These are phyloP conservation scores for Mimas tiliae DNA, from an alignment of 2,888 invertebrate genomes.

Conservation along the genomic window DNA sequence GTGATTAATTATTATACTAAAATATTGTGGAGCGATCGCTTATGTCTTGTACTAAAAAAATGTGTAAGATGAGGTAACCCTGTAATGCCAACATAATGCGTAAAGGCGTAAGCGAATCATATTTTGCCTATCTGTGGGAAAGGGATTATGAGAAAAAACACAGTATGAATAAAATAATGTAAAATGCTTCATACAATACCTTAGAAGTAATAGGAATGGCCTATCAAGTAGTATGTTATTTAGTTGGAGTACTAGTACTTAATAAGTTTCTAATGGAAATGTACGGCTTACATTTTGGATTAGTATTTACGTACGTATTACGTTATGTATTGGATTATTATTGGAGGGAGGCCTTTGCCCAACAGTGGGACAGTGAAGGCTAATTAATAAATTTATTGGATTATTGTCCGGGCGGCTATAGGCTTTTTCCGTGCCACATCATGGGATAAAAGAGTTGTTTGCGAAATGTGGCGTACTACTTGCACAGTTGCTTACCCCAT, in stretches of 20 bases:
- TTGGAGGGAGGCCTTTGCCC: too few species aligned
- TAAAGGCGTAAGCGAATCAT: slow-evolving; percentile 61
- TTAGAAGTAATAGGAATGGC: background rate
- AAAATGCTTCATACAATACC: background rate
- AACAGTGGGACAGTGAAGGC: too few species aligned
- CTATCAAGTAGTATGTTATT: background rate
- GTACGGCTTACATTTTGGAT: too few species aligned
- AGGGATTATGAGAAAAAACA: slow-evolving; percentile 51
- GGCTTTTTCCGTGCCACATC: too few species aligned
- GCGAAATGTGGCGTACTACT: too few species aligned
- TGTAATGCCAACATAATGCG: slow-evolving; percentile 46
- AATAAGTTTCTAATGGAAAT: too few species aligned
- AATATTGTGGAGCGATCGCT: slow-evolving; percentile 17
- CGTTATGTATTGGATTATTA: too few species aligned
- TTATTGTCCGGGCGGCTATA: too few species aligned
- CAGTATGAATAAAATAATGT: slow-evolving; percentile 8
- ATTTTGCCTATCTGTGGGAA: slow-evolving; percentile 61
- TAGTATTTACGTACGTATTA: too few species aligned
- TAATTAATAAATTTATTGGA: background rate
- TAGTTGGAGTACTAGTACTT: background rate
- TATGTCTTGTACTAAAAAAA: slow-evolving; percentile 27
- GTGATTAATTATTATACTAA: background rate
- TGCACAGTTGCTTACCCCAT: too few species aligned
- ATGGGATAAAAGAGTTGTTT: too few species aligned
- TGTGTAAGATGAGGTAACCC: slow-evolving; percentile 50